Percentiles rank a stretch among this genome's conserved stretches.
phyloP scores from a whole-genome alignment of 2,888 invertebrate species.

The Shargacucullia verbasci region DNA sequence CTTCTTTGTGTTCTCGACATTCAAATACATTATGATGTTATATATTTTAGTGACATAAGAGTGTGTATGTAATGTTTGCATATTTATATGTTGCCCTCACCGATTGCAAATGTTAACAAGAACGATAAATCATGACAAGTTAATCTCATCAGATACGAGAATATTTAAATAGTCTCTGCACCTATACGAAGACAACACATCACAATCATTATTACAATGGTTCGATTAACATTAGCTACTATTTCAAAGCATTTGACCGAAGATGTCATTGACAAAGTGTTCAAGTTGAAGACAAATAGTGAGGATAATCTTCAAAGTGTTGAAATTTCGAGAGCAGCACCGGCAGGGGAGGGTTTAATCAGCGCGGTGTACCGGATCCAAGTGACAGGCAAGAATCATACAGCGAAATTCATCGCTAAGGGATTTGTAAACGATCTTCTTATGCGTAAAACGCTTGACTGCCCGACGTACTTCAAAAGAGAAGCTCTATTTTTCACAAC shows the following conservation, averaged over 20 bases:
- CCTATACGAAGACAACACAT: not conserved
- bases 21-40: slow-evolving; percentile 41
- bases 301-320: slow-evolving; percentile 61
- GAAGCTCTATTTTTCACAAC: slow-evolving; percentile 66
- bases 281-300: slow-evolving; percentile 65
- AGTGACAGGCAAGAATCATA: slow-evolving; percentile 55
- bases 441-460: slow-evolving; percentile 61
- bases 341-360: slow-evolving; percentile 70
- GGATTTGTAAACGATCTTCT: slow-evolving; percentile 61
- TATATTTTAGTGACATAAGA: slow-evolving; percentile 27
- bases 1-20: slow-evolving; percentile 24
- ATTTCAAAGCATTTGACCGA: slow-evolving; percentile 67
- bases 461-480: slow-evolving; percentile 62
- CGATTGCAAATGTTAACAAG: slow-evolving; percentile 28
- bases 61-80: slow-evolving; percentile 19
- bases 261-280: slow-evolving; percentile 64
- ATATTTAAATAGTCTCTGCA: slow-evolving; percentile 45
- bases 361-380: slow-evolving; percentile 70
- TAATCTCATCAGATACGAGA: slow-evolving; percentile 28
- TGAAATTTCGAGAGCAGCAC: slow-evolving; percentile 63
- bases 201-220: slow-evolving; percentile 58
- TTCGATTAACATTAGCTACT: slow-evolving; percentile 56
- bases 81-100: not conserved
- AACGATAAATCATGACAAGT: slow-evolving; percentile 46
- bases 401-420: slow-evolving; percentile 67